phyloP scores from a whole-genome alignment of 2,888 invertebrate genomes.

The Keiferia lycopersicella region DNA sequence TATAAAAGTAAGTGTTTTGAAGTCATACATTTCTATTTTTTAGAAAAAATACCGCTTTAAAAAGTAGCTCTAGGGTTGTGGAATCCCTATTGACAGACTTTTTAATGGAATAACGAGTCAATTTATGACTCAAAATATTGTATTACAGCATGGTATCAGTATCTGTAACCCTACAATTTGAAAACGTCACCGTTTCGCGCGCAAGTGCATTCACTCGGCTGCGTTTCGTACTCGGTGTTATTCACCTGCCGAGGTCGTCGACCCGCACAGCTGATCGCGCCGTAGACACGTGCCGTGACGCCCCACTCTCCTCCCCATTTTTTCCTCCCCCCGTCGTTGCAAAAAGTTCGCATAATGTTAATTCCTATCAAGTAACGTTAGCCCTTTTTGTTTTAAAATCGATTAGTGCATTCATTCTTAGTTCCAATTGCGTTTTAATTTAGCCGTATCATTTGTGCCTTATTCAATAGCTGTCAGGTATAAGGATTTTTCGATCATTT shows the following conservation, averaged over 20 bases:
- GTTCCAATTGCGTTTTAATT: slow-evolving; percentile 3
- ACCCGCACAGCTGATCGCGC: slow-evolving; percentile 58
- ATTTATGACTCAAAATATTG: too few species aligned
- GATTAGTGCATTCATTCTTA: not conserved
- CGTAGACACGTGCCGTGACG: slow-evolving; percentile 49
- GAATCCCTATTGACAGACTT: too few species aligned
- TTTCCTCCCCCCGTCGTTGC: slow-evolving; percentile 9
- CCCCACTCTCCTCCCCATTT: slow-evolving; percentile 20
- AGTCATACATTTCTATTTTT: too few species aligned
- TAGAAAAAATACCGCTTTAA: too few species aligned
- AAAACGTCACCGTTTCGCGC: slow-evolving; percentile 33
- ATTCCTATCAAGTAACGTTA: slow-evolving; percentile 6
- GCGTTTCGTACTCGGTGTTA: slow-evolving; percentile 50
- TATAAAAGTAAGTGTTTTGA: too few species aligned
- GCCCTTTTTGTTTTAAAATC: slow-evolving; percentile 14
- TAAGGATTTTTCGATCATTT: not conserved
- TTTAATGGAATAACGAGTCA: too few species aligned
- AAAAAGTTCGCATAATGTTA: slow-evolving; percentile 17
- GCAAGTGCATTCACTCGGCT: slow-evolving; percentile 50
- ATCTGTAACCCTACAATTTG: slow-evolving; percentile 23
- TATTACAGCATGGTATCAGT: too few species aligned
- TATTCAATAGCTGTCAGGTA: not conserved
- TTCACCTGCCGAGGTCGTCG: slow-evolving; percentile 51
- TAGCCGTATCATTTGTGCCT: not conserved
- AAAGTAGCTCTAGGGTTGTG: too few species aligned